Conservation (phyloP, 1,140 invertebrate genomes). For the Popillia japonica region DNA sequence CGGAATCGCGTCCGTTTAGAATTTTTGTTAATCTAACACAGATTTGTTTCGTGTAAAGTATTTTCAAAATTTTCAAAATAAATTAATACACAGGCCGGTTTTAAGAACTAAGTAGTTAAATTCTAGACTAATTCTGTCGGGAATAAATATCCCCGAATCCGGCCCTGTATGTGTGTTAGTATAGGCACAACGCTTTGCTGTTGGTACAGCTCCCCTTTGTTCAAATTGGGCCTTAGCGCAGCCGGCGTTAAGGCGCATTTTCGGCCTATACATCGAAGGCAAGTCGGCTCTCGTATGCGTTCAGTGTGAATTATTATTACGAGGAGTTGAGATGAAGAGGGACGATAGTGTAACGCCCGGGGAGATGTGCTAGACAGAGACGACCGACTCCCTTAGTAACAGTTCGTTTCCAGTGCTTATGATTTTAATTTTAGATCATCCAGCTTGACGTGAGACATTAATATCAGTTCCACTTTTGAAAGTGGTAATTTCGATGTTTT, state of each 20-base stretch:
- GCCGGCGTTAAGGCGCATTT: background rate
- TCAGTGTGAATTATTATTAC: slow-evolving; percentile 28
- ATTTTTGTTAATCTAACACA: background rate
- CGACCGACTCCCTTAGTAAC: slow-evolving; percentile 2
- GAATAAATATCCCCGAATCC: background rate
- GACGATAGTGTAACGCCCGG: background rate
- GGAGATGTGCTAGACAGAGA: background rate
- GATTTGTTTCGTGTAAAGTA: too few relatives aligned
- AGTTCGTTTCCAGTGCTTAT: slow-evolving; percentile 8
- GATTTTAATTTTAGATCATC: slow-evolving; percentile 32
- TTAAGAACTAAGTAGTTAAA: too few relatives aligned
- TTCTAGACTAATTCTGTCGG: too few relatives aligned
- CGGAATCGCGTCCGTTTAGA: background rate
- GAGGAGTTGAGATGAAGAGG: background rate
- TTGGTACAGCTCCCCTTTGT: background rate
- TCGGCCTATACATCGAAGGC: background rate
- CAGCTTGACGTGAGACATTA: slow-evolving; percentile 29
- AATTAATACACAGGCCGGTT: too few relatives aligned
- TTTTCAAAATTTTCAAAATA: too few relatives aligned
- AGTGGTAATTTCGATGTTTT: slow-evolving; percentile 26
- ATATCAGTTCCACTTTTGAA: slow-evolving; percentile 26
- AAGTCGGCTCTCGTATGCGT: background rate
- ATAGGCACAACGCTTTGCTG: background rate
- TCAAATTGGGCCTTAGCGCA: background rate
- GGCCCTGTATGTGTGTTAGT: slow-evolving; percentile 10